A percentile compares a stretch with the other conserved stretches of the same genome.
Conservation (phyloP, 2,113 vertebrate genomes). For the Glareola pratincola region DNA sequence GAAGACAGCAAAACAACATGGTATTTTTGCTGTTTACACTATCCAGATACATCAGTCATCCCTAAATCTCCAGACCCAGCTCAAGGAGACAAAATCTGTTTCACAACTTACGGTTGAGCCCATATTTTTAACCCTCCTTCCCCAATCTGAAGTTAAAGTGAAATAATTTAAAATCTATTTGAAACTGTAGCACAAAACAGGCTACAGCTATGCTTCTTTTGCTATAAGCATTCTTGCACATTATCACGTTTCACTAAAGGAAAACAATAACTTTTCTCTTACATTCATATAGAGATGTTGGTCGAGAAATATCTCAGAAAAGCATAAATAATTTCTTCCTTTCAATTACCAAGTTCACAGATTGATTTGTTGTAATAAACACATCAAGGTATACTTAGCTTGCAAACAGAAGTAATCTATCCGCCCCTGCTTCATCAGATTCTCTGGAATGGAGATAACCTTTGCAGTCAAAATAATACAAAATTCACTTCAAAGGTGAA, state of each 20-base stretch:
- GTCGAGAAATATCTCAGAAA: background rate
- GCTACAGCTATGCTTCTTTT: background rate
- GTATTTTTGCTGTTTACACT: background rate
- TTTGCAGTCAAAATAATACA: background rate
- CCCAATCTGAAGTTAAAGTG: background rate
- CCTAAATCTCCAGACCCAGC: background rate
- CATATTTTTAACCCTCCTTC: background rate
- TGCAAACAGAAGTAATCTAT: background rate
- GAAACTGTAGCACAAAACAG: background rate
- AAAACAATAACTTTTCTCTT: background rate
- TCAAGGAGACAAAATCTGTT: background rate
- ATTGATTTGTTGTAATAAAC: background rate
- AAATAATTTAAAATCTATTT: background rate
- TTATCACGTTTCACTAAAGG: background rate
- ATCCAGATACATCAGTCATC: background rate
- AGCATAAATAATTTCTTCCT: background rate
- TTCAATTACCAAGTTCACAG: background rate
- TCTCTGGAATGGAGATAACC: background rate
- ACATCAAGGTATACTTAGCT: background rate
- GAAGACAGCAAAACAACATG: background rate
- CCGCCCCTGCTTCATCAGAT: background rate
- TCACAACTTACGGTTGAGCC: background rate
- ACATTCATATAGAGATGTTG: background rate
- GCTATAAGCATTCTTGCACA: background rate
- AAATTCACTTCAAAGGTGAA: background rate